Conservation (phyloP, 2,113 vertebrate genomes). For the Procapra przewalskii region DNA sequence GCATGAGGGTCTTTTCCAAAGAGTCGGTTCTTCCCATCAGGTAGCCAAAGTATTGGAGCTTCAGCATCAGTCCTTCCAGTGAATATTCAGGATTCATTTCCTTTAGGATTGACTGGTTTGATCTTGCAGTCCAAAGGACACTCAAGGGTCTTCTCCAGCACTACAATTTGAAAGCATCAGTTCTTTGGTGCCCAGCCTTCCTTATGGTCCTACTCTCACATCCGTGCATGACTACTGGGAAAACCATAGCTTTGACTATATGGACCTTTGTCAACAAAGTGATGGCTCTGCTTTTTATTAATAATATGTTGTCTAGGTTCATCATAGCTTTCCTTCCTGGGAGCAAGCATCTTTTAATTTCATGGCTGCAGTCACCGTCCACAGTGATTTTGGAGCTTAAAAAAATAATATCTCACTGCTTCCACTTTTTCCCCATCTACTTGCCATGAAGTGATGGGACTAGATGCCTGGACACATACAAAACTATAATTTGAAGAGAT, state of each 20-base stretch:
- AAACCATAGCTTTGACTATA: not conserved
- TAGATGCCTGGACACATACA: not conserved
- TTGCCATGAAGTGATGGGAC: not conserved
- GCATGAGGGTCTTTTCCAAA: not conserved
- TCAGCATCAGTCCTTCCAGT: not conserved
- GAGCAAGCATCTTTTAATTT: not conserved
- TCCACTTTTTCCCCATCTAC: not conserved
- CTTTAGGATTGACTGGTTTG: not conserved
- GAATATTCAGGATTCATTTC: not conserved
- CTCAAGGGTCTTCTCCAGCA: not conserved
- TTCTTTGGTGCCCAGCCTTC: not conserved
- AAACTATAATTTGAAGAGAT: not conserved
- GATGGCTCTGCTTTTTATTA: not conserved
- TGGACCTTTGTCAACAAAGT: not conserved
- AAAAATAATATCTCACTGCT: not conserved
- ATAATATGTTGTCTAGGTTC: not conserved
- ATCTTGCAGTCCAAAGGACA: not conserved
- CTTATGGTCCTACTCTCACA: not conserved
- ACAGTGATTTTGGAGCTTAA: not conserved
- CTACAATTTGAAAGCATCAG: not conserved
- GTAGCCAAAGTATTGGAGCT: not conserved
- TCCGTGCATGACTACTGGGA: not conserved
- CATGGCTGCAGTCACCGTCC: not conserved
- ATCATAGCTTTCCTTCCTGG: not conserved
- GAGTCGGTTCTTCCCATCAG: not conserved